Conservation (phyloP, 2,797 vertebrate species). For the Lagocephalus sceleratus region DNA sequence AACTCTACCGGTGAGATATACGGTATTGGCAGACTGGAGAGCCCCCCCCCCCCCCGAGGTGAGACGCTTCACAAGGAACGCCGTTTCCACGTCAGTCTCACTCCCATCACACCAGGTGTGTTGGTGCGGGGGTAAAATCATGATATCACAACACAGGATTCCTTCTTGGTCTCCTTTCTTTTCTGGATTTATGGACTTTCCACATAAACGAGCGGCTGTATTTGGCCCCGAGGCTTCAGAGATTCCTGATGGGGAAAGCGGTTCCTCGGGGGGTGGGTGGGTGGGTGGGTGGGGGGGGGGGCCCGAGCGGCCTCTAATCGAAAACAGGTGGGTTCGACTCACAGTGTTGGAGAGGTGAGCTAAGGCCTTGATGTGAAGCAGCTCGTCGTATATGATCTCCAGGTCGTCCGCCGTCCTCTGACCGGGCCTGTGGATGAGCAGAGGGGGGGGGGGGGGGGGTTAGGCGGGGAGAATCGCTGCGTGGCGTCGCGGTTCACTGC, state of each 20-base stretch:
- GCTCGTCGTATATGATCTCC: slow-evolving; percentile 97
- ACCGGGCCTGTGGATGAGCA: slow-evolving; percentile 80
- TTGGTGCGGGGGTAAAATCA: too few relatives aligned
- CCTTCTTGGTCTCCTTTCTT: too few relatives aligned
- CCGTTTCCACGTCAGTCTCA: background rate
- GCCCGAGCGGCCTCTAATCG: slow-evolving; percentile 22
- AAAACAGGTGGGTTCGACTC: slow-evolving; percentile 52
- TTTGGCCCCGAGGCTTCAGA: too few relatives aligned
- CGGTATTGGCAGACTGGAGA: background rate
- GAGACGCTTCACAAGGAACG: background rate
- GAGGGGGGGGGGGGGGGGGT: slow-evolving; percentile 25
- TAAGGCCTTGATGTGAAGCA: slow-evolving; percentile 98
- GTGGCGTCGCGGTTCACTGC: slow-evolving; percentile 5
- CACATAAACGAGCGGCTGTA: too few relatives aligned
- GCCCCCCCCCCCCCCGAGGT: slow-evolving; percentile 3
- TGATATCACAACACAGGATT: too few relatives aligned
- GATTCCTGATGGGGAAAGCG: too few relatives aligned
- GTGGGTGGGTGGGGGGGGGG: background rate
- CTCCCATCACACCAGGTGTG: too few relatives aligned
- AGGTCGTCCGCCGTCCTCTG: slow-evolving; percentile 95
- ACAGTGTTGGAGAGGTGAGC: slow-evolving; percentile 96
- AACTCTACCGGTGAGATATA: slow-evolving; percentile 2
- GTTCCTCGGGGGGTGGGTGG: too few relatives aligned
- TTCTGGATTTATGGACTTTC: too few relatives aligned
- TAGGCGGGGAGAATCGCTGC: background rate